These are phyloP conservation scores for Scytalopus superciliaris DNA, from an alignment of 2,113 vertebrate genomes.

Conservation along the genomic window DNA sequence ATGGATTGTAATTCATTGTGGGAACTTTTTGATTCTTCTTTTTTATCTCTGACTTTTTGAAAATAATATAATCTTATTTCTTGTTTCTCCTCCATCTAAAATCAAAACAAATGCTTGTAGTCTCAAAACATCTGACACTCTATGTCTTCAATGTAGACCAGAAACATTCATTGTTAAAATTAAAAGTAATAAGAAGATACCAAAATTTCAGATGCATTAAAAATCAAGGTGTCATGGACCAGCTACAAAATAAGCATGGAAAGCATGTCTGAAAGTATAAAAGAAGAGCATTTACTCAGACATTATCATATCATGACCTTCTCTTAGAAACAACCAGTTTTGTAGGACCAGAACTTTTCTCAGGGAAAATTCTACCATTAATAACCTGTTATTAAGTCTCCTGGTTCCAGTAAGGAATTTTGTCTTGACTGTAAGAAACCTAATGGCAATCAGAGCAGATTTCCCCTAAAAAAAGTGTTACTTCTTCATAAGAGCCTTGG, in stretches of 20 bases:
- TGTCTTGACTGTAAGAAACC: neutral
- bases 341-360: neutral
- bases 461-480: neutral
- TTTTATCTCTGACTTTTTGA: neutral
- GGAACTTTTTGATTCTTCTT: neutral
- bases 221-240: neutral
- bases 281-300: neutral
- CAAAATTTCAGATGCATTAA: neutral
- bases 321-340: neutral
- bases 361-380: neutral
- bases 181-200: neutral
- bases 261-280: neutral
- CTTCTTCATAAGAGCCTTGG: neutral
- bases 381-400: neutral
- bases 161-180: neutral
- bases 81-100: neutral
- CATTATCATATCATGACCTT: neutral
- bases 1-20: neutral
- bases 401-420: neutral
- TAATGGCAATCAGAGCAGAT: neutral
- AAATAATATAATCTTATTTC: neutral
- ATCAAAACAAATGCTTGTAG: neutral
- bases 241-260: neutral
- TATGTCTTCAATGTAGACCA: neutral
- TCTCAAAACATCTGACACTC: neutral